Evolutionary conservation across 2,797 vertebrate species (phyloP).

Genomic region (Vespertilio murinus): DNA sequence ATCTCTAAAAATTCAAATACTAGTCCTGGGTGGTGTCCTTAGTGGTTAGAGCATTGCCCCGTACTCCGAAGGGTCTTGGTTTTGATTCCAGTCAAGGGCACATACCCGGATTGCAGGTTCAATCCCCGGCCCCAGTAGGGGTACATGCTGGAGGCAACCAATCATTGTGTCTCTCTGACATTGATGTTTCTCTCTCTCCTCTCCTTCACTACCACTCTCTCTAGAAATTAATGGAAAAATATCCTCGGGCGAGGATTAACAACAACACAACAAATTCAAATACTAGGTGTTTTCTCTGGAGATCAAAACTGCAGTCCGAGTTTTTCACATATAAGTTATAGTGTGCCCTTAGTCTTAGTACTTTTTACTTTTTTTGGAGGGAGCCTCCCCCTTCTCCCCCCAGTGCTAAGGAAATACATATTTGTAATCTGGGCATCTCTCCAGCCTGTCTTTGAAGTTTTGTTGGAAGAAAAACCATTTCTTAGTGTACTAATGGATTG

Average conservation of each 20-base stretch:
- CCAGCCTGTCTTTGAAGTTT: slow-evolving; percentile 25
- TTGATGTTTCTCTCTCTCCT: background rate
- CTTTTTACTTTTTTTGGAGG: background rate
- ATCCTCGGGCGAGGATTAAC: background rate
- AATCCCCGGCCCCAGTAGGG: background rate
- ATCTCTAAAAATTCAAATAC: background rate
- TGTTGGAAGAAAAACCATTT: background rate
- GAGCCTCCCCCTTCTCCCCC: background rate
- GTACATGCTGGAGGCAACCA: background rate
- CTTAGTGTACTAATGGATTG: background rate
- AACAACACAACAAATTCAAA: background rate
- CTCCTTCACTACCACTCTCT: background rate
- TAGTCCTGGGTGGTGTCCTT: background rate
- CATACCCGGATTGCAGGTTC: background rate
- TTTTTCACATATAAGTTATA: background rate
- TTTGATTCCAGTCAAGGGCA: background rate
- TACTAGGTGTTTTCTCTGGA: background rate
- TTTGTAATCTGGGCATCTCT: background rate
- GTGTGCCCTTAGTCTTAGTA: background rate
- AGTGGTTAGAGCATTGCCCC: background rate
- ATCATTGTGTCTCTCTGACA: background rate
- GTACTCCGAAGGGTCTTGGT: background rate
- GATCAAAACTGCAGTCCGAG: too few species aligned
- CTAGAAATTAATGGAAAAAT: background rate
- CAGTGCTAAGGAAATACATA: background rate